Base-by-base conservation (phyloP, 2,797 vertebrate genomes). In the Staurois parvus region DNA sequence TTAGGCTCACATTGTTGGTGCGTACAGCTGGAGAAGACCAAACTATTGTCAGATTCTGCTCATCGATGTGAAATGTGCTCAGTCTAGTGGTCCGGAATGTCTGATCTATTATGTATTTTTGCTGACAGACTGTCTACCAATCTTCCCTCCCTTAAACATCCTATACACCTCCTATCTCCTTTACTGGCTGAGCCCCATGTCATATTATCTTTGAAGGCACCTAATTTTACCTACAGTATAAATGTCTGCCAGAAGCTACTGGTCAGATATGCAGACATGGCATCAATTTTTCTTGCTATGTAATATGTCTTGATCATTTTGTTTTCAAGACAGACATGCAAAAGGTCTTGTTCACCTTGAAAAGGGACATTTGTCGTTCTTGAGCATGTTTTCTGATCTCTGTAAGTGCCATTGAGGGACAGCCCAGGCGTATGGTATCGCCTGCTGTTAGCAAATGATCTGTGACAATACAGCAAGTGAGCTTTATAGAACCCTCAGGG, bases 1-100 rank as follows among this genome's bases (percentile, higher is more conserved):
- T 87, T 87, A 83, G 81, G 69, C 62, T 83, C 42, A 79, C 75
- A 87, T 73, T 67, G 81, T 83, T 67, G 85, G 76, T 29, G 62
- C 74, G 84, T 84, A 69, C 59, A 88, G 72, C 21, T 12, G 89
- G 84, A 84, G 26, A 29, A 88, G 81, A 74, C 34, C 88, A 88
- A 73, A 81, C 76, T 19, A 80, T 85, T 87, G 73, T 84, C 74
- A 79, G 84, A 87, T 52, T 9, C 37, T 88, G 67, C 88, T 86
- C 77, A 81, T 81, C 30, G n/a, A 88, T 91, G 59, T 86, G 81
- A 89, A 88, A 89, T 76, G 12, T 78, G 67, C 86, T 79, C 79
- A 81, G 79, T 40, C 24, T 84, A 7, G 88, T 87, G 67, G 30
- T 66, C 80, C 81, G 78, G 12, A n/a, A 85, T 82, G 88, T 89